A percentile compares a stretch with the other conserved stretches of the same genome.
phyloP scores from a whole-genome alignment of 1,140 invertebrate species.

The Drosophila obscura region DNA sequence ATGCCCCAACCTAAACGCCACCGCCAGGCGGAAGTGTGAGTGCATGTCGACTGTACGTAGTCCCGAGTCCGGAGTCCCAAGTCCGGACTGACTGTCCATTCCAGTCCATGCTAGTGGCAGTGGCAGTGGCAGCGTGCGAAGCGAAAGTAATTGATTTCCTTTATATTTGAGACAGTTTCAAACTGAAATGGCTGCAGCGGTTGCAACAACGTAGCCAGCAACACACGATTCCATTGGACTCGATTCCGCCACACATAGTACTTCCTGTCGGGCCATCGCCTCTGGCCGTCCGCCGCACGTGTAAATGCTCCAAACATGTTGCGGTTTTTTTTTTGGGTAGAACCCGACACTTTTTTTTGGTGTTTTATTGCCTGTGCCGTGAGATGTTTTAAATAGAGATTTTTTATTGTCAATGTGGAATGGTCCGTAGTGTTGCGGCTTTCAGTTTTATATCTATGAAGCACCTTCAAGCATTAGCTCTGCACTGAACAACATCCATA shows the following conservation, averaged over 20 bases:
- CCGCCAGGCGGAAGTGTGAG: slow-evolving; percentile 69
- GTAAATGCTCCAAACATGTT: slow-evolving; percentile 81
- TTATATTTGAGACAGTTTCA: slow-evolving; percentile 81
- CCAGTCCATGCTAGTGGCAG: background rate
- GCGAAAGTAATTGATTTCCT: slow-evolving; percentile 83
- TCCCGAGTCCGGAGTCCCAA: background rate
- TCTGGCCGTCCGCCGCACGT: slow-evolving; percentile 71
- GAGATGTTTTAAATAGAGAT: slow-evolving; percentile 83
- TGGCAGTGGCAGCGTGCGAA: slow-evolving; percentile 34
- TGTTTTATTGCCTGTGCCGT: slow-evolving; percentile 77
- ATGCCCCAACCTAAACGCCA: slow-evolving; percentile 54
- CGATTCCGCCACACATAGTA: slow-evolving; percentile 30
- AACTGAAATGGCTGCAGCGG: slow-evolving; percentile 70
- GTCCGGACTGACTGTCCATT: slow-evolving; percentile 11
- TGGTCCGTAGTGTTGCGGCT: slow-evolving; percentile 71
- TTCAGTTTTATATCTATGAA: slow-evolving; percentile 65
- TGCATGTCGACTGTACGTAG: slow-evolving; percentile 42
- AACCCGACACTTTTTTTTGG: slow-evolving; percentile 66
- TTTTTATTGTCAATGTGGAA: slow-evolving; percentile 79
- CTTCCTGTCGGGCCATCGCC: slow-evolving; percentile 60
- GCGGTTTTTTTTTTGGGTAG: slow-evolving; percentile 62
- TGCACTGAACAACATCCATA: background rate
- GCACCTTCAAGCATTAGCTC: slow-evolving; percentile 49
- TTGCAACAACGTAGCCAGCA: slow-evolving; percentile 53
- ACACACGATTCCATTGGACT: too few species aligned